These are phyloP conservation scores for Saccostrea echinata DNA, from an alignment of 1,140 invertebrate species.

Conservation along the genomic window DNA sequence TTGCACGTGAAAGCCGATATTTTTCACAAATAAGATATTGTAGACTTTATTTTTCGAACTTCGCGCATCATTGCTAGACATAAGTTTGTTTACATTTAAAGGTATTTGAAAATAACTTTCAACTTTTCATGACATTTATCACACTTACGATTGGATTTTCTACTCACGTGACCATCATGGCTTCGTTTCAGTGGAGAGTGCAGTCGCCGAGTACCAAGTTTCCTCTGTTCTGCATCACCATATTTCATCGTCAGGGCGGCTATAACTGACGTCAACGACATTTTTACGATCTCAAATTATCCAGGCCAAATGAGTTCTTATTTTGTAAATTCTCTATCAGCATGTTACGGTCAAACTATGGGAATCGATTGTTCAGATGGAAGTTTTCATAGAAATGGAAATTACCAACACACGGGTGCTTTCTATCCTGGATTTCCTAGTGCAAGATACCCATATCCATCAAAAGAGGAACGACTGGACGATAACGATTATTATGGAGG, in stretches of 20 bases:
- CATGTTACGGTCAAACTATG: slow-evolving; percentile 76
- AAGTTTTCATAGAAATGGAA: slow-evolving; percentile 68
- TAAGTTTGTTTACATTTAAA: slow-evolving; percentile 41
- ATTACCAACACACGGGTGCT: slow-evolving; percentile 66
- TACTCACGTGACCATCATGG: slow-evolving; percentile 60
- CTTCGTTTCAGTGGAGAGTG: slow-evolving; percentile 63
- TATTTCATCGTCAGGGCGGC: slow-evolving; percentile 71
- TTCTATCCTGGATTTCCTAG: slow-evolving; percentile 70
- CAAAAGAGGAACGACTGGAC: slow-evolving; percentile 65
- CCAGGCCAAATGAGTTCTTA: slow-evolving; percentile 75
- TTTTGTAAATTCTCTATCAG: slow-evolving; percentile 77
- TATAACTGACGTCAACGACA: slow-evolving; percentile 69
- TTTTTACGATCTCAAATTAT: slow-evolving; percentile 72
- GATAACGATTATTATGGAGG: slow-evolving; percentile 72
- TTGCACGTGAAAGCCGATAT: slow-evolving; percentile 20
- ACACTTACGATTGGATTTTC: slow-evolving; percentile 54
- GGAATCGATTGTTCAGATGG: slow-evolving; percentile 72
- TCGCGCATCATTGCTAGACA: not conserved
- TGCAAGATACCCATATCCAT: slow-evolving; percentile 66
- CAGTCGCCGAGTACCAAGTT: slow-evolving; percentile 46
- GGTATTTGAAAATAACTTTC: slow-evolving; percentile 39
- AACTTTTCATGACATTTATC: slow-evolving; percentile 36
- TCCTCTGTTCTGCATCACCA: slow-evolving; percentile 60
- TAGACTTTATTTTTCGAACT: not conserved
- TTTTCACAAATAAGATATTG: slow-evolving; percentile 1